Percentiles rank a stretch among this genome's conserved stretches.
phyloP scores from a whole-genome alignment of 92 coral and sea anemone species.

The Hydrozoanthus gracilis region DNA sequence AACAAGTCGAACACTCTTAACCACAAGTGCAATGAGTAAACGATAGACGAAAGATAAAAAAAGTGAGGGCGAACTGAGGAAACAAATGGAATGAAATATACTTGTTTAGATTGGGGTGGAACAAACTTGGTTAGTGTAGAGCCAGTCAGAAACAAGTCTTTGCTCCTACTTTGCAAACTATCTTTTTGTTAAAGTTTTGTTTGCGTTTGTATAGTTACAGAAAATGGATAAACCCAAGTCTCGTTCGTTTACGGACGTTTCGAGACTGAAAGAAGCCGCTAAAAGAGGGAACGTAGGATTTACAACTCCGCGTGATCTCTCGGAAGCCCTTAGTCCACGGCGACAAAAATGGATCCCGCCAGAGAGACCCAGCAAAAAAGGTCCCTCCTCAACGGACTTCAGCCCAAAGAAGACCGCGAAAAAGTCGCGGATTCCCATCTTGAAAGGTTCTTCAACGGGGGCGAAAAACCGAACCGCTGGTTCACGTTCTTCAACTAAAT shows the following conservation, averaged over 20 bases:
- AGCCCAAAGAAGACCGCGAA: neutral
- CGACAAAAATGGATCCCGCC: constrained; percentile 39
- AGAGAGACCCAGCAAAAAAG: constrained; percentile 20
- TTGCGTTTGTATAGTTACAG: neutral
- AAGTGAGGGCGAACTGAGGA: too few relatives aligned
- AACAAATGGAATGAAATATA: too few relatives aligned
- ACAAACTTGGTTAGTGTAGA: too few relatives aligned
- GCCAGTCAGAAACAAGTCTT: too few relatives aligned
- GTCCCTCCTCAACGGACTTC: constrained; percentile 14
- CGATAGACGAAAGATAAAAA: too few relatives aligned
- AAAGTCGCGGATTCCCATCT: constrained; percentile 8
- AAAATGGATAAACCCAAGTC: constrained; percentile 29
- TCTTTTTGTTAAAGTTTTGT: neutral
- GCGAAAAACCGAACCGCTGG: neutral
- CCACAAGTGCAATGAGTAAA: too few relatives aligned
- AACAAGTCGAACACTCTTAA: too few relatives aligned
- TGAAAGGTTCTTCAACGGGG: neutral
- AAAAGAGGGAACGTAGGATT: neutral
- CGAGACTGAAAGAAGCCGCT: constrained; percentile 4
- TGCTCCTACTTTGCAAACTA: neutral
- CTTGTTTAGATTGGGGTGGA: too few relatives aligned
- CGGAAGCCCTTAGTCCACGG: constrained; percentile 23
- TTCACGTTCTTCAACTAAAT: constrained; percentile 11
- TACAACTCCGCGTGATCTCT: neutral
- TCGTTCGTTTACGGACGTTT: constrained; percentile 27